Evolutionary conservation across 1,140 invertebrate genomes (phyloP), one percentile per base, ranked within the genome.

Genomic region (Euwallacea fornicatus): DNA sequence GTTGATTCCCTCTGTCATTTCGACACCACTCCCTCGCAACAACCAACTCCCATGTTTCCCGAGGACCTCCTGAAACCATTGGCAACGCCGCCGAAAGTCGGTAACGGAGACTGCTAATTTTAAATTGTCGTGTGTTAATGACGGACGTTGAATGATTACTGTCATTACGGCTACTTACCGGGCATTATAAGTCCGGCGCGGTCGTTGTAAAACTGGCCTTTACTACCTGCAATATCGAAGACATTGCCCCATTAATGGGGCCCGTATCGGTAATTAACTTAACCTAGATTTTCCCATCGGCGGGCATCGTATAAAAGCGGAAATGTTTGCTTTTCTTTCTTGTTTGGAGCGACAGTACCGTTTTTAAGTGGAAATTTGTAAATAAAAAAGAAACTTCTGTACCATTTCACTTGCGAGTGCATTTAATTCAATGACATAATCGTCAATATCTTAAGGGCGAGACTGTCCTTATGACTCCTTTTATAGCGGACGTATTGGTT

Each of bases 111-210:
- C 58, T 41, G 66, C 44, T 69, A 69, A 69, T 69, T 69, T 68
- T 10, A 69, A 69, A 61, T 69, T 69, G 66, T 69, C 58, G 66
- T 69, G 56, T 58, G 66, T 69, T 69, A 69, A 69, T 69, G 66
- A 69, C 58, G 58, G 66, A 69, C 58, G 42, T 69, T 55, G 56
- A 69, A 47, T 69, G 66, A 69, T 69, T 69, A 60, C 66, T 44
- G 66, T 61, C 66, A 69, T 69, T 69, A 69, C 46, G n/a, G 58
- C 66, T 54, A 69, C 58, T 60, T 69, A 69, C 56, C 58, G 11
- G 16, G 66, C 56, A 61, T 69, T 69, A 61, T 61, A 67, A 59
- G 6, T 55, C 42, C 60, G n/a, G 8, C 21, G 46, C 46, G 60
- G 63, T 42, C 50, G 63, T 42, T 16, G 50, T 66, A 55, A 66